Percentiles rank a stretch among this genome's conserved stretches.
phyloP scores from a whole-genome alignment of 2,888 invertebrate genomes.

The Cerceris rybyensis region DNA sequence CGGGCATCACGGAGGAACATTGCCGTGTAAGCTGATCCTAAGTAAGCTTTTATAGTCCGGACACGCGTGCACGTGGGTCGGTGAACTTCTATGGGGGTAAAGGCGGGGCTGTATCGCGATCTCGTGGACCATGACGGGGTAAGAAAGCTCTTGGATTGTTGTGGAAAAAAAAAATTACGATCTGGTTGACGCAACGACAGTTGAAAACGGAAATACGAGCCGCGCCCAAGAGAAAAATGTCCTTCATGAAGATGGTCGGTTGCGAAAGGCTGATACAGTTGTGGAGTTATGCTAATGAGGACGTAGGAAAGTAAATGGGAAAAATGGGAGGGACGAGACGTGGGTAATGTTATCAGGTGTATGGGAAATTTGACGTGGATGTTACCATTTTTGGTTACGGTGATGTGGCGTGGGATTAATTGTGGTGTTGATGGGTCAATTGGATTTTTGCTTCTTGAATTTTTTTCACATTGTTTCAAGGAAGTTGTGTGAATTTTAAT shows the following conservation, averaged over 20 bases:
- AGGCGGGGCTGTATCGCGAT: constrained; percentile 64
- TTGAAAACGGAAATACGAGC: constrained; percentile 36
- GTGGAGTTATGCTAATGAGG: not conserved
- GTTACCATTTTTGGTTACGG: too few species aligned
- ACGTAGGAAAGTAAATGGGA: too few species aligned
- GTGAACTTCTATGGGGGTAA: constrained; percentile 69
- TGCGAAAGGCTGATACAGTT: not conserved
- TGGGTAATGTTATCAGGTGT: too few species aligned
- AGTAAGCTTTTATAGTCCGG: constrained; percentile 75
- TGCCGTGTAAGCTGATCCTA: constrained; percentile 71
- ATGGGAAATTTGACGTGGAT: too few species aligned
- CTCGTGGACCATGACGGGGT: constrained; percentile 52
- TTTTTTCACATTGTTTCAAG: too few species aligned
- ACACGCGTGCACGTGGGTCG: constrained; percentile 71
- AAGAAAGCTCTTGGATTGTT: constrained; percentile 41
- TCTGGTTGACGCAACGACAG: constrained; percentile 29
- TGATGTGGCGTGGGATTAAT: too few species aligned
- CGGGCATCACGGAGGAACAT: constrained; percentile 73
- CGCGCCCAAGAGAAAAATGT: constrained; percentile 46
- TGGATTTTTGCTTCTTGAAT: too few species aligned
- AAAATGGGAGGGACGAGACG: too few species aligned
- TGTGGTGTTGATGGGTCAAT: too few species aligned
- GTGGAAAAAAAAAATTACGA: constrained; percentile 32
- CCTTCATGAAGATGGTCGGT: not conserved
- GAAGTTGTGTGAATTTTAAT: too few species aligned